Base-by-base conservation (phyloP, 1,140 invertebrate genomes). In the Notospermus geniculatus region DNA sequence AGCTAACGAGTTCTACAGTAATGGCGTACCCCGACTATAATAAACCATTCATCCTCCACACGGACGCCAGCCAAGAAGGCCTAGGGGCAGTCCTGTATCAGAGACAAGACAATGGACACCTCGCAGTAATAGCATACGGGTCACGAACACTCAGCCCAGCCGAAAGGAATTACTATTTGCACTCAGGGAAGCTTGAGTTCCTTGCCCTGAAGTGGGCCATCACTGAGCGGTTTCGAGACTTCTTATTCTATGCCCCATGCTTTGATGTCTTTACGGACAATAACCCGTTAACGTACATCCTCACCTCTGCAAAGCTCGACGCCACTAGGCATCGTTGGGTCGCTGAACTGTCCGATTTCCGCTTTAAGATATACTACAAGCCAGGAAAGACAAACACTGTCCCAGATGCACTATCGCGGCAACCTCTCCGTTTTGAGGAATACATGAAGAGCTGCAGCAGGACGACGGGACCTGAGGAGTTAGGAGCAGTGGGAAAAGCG, bases 1-100 rank as follows among this genome's bases (percentile, higher is more conserved):
- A 55, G 23, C 29, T 81, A 22, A 59, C 54, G 13, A 57, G n/a
- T 1, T 17, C 67, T 17, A 67, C 72, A 15, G 59, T 75, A n/a
- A 64, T 80, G 58, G 28, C 54, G 15, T 74, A 66, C 54, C 72
- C 77, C 22, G 60, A 81, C 59, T 76, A 75, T 57, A 60, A 58
- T 1, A 62, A 77, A 68, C 71, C 69, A 0, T 80, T 81, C 54
- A 72, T 76, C 0, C 62, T 83, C 0, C 75, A 79, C 45, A 80
- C 75, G 0, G 83, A 84, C 66, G 81, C 81, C 19, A 78, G 74
- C 17, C 71, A 76, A 5, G 66, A n/a, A n/a, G n/a, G n/a, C n/a
- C n/a, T n/a, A n/a, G n/a, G n/a, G n/a, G n/a, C n/a, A n/a, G n/a
- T n/a, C 1, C 41, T 84, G 19, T 72, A 73, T 23, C 80, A 84